Conservation (phyloP, 1,140 invertebrate genomes). For the Scaptomyza montana region DNA sequence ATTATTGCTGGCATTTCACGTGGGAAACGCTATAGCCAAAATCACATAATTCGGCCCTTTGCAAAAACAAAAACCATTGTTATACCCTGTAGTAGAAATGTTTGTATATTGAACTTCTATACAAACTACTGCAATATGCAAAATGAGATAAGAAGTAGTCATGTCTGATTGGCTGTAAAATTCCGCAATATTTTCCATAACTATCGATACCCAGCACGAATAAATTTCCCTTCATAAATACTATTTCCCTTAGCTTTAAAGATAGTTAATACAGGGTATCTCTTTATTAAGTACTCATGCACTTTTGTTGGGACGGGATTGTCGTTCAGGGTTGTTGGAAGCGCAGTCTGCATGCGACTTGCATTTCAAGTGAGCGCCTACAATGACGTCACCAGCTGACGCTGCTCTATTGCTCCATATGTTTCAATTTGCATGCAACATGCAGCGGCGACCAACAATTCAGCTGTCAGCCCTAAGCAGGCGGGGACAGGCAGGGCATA, state of each 20-base stretch:
- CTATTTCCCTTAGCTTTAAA: no score
- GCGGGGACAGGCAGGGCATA: constrained; percentile 35
- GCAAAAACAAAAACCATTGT: background rate
- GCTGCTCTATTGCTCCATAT: constrained; percentile 57
- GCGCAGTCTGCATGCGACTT: constrained; percentile 52
- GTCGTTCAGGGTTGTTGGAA: constrained; percentile 36
- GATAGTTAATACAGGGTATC: background rate
- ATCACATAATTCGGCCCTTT: constrained; percentile 37
- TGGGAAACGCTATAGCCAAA: constrained; percentile 52
- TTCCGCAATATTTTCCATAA: no score
- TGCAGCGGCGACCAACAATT: constrained; percentile 15
- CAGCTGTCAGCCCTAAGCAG: background rate
- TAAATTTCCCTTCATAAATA: no score
- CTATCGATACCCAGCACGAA: no score
- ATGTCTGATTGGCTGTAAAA: no score
- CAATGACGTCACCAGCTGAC: constrained; percentile 57
- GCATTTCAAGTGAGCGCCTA: constrained; percentile 65
- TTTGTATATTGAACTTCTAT: no score
- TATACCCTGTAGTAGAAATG: no score
- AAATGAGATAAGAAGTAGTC: no score
- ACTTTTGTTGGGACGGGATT: background rate
- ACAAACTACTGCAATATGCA: no score
- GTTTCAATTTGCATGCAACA: constrained; percentile 71
- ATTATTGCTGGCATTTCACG: constrained; percentile 55
- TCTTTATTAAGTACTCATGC: background rate